Conservation (phyloP, 1,140 invertebrate species). For the Drosophila leontia region DNA sequence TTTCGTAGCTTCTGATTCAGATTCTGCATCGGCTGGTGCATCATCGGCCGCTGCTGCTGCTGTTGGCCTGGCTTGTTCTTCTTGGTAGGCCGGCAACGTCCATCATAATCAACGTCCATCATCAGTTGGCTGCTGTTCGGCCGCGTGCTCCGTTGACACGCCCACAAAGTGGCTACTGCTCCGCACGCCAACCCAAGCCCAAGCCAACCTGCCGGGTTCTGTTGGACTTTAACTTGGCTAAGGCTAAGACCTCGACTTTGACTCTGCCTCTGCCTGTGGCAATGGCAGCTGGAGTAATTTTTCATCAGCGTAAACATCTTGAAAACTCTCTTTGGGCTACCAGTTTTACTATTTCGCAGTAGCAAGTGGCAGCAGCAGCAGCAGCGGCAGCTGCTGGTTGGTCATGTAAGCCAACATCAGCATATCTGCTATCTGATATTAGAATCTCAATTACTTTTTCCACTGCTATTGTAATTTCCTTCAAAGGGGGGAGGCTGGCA, state of each 20-base stretch:
- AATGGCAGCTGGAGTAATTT: constrained; percentile 76
- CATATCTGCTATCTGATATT: constrained; percentile 76
- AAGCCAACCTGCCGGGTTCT: constrained; percentile 15
- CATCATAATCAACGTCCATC: constrained; percentile 83
- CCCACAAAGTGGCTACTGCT: constrained; percentile 47
- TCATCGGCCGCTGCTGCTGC: background rate
- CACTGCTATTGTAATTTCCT: constrained; percentile 63
- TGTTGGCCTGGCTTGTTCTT: constrained; percentile 22
- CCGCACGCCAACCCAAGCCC: constrained; percentile 2
- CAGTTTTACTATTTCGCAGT: constrained; percentile 47
- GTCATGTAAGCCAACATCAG: constrained; percentile 65
- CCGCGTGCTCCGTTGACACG: constrained; percentile 43
- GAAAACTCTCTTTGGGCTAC: constrained; percentile 68
- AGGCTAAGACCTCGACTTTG: constrained; percentile 11
- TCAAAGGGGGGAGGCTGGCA: constrained; percentile 29
- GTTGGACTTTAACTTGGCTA: constrained; percentile 20
- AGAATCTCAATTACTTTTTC: constrained; percentile 81
- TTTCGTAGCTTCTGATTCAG: constrained; percentile 32
- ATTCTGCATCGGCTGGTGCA: constrained; percentile 28
- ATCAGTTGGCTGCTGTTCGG: constrained; percentile 76
- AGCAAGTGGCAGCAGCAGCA: constrained; percentile 31
- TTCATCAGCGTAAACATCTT: constrained; percentile 76
- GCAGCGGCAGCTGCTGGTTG: constrained; percentile 29
- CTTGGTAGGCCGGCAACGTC: constrained; percentile 68
- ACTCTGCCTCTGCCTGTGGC: constrained; percentile 50